Conservation (phyloP, 2,888 invertebrate species). For the Spodoptera exigua region DNA sequence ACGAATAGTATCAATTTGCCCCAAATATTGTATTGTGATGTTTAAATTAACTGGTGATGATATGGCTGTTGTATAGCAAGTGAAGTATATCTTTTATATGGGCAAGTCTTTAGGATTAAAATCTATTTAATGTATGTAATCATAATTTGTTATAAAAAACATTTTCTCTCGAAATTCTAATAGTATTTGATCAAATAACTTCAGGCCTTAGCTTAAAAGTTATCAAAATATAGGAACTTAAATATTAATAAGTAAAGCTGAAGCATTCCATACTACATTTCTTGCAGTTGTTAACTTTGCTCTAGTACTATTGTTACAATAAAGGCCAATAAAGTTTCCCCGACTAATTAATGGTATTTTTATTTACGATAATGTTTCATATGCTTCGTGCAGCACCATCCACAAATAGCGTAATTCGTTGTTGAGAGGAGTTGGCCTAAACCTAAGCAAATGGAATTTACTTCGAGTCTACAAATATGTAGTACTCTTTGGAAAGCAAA, state of each 20-base stretch:
- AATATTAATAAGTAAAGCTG: slow-evolving; percentile 35
- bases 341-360: slow-evolving; percentile 37
- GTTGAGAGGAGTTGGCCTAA: too few species aligned
- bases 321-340: slow-evolving; percentile 54
- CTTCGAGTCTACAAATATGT: too few species aligned
- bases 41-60: slow-evolving; percentile 61
- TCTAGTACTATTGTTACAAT: slow-evolving; percentile 43
- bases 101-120: slow-evolving; percentile 19
- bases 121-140: slow-evolving; percentile 25
- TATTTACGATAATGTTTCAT: slow-evolving; percentile 7
- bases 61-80: slow-evolving; percentile 63
- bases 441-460: too few species aligned
- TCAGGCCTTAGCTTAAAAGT: slow-evolving; percentile 16
- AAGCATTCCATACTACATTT: slow-evolving; percentile 54
- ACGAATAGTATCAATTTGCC: slow-evolving; percentile 37
- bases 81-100: slow-evolving; percentile 55
- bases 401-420: too few species aligned
- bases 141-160: slow-evolving; percentile 18
- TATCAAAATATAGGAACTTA: slow-evolving; percentile 17
- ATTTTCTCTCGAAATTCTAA: slow-evolving; percentile 10
- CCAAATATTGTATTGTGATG: slow-evolving; percentile 63
- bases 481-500: too few species aligned
- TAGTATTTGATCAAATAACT: slow-evolving; percentile 28
- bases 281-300: slow-evolving; percentile 26
- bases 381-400: too few species aligned